Percentiles rank a stretch among this genome's conserved stretches.
Evolutionary conservation across 2,888 invertebrate genomes (phyloP).

Genomic region (Xylocampa areola): DNA sequence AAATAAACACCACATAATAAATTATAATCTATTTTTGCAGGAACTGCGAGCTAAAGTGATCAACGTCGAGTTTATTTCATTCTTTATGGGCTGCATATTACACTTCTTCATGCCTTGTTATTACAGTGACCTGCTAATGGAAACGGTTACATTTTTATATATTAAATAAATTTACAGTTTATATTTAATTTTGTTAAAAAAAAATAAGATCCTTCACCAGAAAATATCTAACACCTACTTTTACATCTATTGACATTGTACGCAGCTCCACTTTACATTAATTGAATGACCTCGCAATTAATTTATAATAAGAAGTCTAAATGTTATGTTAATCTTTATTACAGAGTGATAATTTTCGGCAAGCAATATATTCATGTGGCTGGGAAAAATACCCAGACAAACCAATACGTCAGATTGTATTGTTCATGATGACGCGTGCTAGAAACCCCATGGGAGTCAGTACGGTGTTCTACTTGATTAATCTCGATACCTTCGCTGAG

Average conservation of each 20-base stretch:
- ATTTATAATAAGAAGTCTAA: too few species aligned
- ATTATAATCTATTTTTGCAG: slow-evolving; percentile 63
- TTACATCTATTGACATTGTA: too few species aligned
- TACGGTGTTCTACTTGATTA: slow-evolving; percentile 75
- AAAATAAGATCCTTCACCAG: too few species aligned
- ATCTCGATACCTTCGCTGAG: slow-evolving; percentile 76
- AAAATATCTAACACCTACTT: too few species aligned
- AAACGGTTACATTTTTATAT: slow-evolving; percentile 69
- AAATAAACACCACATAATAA: slow-evolving; percentile 30
- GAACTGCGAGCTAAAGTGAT: slow-evolving; percentile 62
- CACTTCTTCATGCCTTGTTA: slow-evolving; percentile 79
- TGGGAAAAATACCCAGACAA: slow-evolving; percentile 73
- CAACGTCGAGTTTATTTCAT: slow-evolving; percentile 74
- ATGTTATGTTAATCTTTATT: too few species aligned
- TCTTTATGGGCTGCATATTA: slow-evolving; percentile 64
- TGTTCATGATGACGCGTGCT: slow-evolving; percentile 78
- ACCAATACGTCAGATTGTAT: slow-evolving; percentile 66
- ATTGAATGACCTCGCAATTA: too few species aligned
- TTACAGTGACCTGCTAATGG: slow-evolving; percentile 78
- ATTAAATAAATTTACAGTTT: too few species aligned
- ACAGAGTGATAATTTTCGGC: slow-evolving; percentile 72
- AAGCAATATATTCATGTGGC: slow-evolving; percentile 75
- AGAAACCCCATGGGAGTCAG: slow-evolving; percentile 70
- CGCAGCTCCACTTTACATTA: too few species aligned
- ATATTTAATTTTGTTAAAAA: too few species aligned